Conservation (phyloP, 2,888 invertebrate species). For the Branchipolynoe longqiensis region DNA sequence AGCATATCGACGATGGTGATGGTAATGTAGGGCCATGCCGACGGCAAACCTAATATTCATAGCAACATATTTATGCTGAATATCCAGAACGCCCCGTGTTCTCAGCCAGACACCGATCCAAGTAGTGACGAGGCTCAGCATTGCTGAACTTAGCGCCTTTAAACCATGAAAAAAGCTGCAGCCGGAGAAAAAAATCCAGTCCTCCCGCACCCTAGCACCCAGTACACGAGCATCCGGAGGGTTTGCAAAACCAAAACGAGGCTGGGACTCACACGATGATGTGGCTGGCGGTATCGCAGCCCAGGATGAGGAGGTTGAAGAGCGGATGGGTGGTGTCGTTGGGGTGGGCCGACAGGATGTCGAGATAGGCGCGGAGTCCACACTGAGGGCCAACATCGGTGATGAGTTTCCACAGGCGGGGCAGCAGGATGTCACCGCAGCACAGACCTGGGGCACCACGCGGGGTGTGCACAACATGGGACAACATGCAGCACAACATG, state of each 20-base stretch:
- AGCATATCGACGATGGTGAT: too few relatives aligned
- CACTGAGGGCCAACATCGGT: slow-evolving; percentile 93
- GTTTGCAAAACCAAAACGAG: not conserved
- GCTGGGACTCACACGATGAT: slow-evolving; percentile 89
- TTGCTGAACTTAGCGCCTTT: too few relatives aligned
- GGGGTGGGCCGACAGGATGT: slow-evolving; percentile 90
- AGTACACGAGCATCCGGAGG: slow-evolving; percentile 63
- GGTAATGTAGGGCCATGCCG: too few relatives aligned
- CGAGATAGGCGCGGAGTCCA: slow-evolving; percentile 93
- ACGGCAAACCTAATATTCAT: too few relatives aligned
- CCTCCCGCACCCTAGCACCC: too few relatives aligned
- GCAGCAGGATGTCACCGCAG: slow-evolving; percentile 94
- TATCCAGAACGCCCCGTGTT: too few relatives aligned
- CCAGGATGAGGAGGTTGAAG: slow-evolving; percentile 95
- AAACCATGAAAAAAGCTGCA: not conserved
- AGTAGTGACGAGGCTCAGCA: too few relatives aligned
- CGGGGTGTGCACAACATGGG: too few relatives aligned
- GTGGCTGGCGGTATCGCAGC: slow-evolving; percentile 97
- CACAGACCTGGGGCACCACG: slow-evolving; percentile 92
- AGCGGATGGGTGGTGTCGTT: slow-evolving; percentile 90
- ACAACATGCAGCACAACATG: too few relatives aligned
- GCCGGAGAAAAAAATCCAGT: not conserved
- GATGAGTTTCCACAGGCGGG: slow-evolving; percentile 94
- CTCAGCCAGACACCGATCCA: too few relatives aligned
- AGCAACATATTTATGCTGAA: too few relatives aligned